Conservation (phyloP, 2,113 vertebrate genomes). For the Pimephales promelas region DNA sequence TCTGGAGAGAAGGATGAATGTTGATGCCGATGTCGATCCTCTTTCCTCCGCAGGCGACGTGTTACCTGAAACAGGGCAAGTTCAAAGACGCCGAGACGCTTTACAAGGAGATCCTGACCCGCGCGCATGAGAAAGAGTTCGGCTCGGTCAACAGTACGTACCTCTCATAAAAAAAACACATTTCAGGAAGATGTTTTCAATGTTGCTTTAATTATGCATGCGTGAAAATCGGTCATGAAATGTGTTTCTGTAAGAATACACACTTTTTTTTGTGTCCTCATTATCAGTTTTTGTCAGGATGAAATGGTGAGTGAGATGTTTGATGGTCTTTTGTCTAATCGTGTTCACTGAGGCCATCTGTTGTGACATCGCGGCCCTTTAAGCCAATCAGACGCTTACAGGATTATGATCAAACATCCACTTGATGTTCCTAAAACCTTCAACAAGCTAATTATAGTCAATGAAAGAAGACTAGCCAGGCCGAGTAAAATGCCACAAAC, state of each 20-base stretch:
- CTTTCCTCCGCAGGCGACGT: conserved; percentile 77
- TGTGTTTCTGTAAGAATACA: neutral
- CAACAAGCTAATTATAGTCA: neutral
- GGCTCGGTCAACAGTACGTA: conserved; percentile 86
- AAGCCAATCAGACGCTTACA: conserved; percentile 41
- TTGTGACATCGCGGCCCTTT: conserved; percentile 14
- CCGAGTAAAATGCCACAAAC: neutral
- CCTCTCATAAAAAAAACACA: too few relatives aligned
- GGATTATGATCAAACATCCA: conserved; percentile 5
- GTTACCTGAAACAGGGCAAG: conserved; percentile 89
- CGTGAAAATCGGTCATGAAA: neutral
- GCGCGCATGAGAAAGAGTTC: conserved; percentile 87
- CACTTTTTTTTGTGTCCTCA: neutral
- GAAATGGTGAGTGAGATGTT: neutral
- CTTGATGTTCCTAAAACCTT: neutral
- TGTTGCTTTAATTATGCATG: neutral
- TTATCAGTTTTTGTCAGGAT: neutral
- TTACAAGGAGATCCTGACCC: conserved; percentile 89
- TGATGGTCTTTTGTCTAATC: conserved; percentile 17
- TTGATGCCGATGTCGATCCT: neutral
- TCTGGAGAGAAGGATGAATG: neutral
- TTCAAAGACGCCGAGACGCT: conserved; percentile 85
- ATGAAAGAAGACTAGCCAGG: neutral
- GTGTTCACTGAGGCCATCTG: neutral
- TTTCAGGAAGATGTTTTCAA: too few relatives aligned